Conservation (phyloP, 2,888 invertebrate genomes). For the Tridacna crocea region DNA sequence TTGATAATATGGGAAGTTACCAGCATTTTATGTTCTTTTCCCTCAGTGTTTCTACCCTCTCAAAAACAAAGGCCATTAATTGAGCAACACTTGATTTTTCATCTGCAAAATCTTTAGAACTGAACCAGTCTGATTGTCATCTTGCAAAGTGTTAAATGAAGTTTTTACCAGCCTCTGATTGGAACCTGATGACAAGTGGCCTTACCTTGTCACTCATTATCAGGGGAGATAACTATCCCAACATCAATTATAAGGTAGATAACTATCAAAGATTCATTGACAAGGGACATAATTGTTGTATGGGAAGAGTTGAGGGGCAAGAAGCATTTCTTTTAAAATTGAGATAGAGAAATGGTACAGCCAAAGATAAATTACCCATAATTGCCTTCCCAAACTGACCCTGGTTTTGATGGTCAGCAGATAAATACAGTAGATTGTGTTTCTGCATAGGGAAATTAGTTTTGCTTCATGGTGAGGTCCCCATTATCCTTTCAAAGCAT, state of each 20-base stretch:
- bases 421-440: conserved; percentile 7
- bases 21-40: too few relatives aligned
- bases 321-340: not conserved
- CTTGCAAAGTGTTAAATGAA: not conserved
- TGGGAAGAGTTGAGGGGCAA: not conserved
- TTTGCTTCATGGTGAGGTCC: conserved; percentile 8
- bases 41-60: too few relatives aligned
- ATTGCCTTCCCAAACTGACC: conserved; percentile 17
- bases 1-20: too few relatives aligned
- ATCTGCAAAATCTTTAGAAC: too few relatives aligned
- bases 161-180: conserved; percentile 15
- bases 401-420: conserved; percentile 8
- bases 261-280: conserved; percentile 6
- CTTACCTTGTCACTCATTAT: conserved; percentile 9
- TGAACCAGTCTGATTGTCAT: too few relatives aligned
- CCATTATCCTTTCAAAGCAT: conserved; percentile 8
- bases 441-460: conserved; percentile 15
- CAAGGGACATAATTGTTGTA: conserved; percentile 17
- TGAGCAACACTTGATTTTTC: too few relatives aligned
- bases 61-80: too few relatives aligned
- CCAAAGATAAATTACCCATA: conserved; percentile 15
- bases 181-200: conserved; percentile 15
- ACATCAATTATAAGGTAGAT: conserved; percentile 23
- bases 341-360: conserved; percentile 7
- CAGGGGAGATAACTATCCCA: conserved; percentile 20